Percentiles rank a stretch among this genome's conserved stretches.
phyloP scores from a whole-genome alignment of 2,888 invertebrate genomes.

The Amorpha juglandis region DNA sequence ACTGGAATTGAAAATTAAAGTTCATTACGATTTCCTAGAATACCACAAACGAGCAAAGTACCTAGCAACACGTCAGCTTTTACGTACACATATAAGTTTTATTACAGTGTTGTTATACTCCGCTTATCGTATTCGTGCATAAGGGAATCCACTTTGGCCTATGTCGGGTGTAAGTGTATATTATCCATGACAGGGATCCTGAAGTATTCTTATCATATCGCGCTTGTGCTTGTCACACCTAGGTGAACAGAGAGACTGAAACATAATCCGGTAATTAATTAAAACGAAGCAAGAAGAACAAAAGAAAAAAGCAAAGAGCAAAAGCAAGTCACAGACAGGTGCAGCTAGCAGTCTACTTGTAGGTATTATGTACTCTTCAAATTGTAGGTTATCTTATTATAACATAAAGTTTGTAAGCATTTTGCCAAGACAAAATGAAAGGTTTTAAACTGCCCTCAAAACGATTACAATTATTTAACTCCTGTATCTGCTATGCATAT shows the following conservation, averaged over 20 bases:
- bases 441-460: too few species aligned
- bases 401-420: too few species aligned
- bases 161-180: neutral
- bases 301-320: too few species aligned
- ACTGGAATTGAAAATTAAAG: too few species aligned
- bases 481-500: too few species aligned
- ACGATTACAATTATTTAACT: too few species aligned
- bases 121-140: neutral
- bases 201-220: neutral
- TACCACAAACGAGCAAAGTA: neutral
- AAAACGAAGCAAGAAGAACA: too few species aligned
- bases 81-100: neutral
- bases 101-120: neutral
- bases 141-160: neutral
- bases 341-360: too few species aligned
- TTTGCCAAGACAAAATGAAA: too few species aligned
- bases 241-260: neutral
- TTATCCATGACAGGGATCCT: neutral
- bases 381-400: too few species aligned
- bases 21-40: neutral
- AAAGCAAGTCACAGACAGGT: neutral
- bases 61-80: neutral
- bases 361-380: neutral
- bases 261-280: slow-evolving; percentile 17
- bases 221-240: slow-evolving; percentile 5